phyloP scores from a whole-genome alignment of 2,888 invertebrate species.

The Gastracanthus pulcherrimus region DNA sequence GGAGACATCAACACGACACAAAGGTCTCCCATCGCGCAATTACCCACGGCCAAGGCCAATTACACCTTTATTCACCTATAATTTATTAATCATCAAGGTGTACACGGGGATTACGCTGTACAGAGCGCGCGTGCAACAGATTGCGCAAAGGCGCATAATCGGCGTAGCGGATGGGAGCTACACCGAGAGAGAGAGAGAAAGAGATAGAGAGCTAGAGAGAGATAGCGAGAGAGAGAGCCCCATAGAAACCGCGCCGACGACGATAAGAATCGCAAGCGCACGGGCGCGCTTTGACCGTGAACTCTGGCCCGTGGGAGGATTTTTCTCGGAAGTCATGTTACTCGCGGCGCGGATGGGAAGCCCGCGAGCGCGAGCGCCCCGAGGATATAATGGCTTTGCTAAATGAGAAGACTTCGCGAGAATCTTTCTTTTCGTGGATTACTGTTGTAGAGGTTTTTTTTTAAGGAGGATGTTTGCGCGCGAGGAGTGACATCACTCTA shows the following conservation, averaged over 20 bases:
- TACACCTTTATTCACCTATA: not conserved
- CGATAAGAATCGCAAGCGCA: slow-evolving; percentile 61
- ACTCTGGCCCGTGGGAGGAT: slow-evolving; percentile 73
- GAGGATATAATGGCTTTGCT: slow-evolving; percentile 24
- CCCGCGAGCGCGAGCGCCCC: slow-evolving; percentile 15
- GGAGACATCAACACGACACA: not conserved
- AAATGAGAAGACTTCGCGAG: not conserved
- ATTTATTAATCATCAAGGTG: slow-evolving; percentile 33
- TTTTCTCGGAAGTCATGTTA: slow-evolving; percentile 64
- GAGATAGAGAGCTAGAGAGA: slow-evolving; percentile 61
- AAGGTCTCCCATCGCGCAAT: not conserved
- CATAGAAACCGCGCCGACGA: slow-evolving; percentile 57
- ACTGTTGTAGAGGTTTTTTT: not conserved
- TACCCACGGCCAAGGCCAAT: slow-evolving; percentile 10
- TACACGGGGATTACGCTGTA: slow-evolving; percentile 47
- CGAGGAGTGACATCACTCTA: not conserved
- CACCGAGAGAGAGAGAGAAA: slow-evolving; percentile 61
- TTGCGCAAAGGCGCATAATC: slow-evolving; percentile 52
- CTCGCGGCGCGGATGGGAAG: slow-evolving; percentile 1
- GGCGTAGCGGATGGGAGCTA: slow-evolving; percentile 60
- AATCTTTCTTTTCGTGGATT: no score
- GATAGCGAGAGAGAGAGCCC: slow-evolving; percentile 52
- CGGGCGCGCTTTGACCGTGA: slow-evolving; percentile 66
- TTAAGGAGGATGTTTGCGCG: not conserved
- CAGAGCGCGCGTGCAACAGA: slow-evolving; percentile 13